Percentiles rank a stretch among this genome's conserved stretches.
phyloP scores from a whole-genome alignment of 2,797 vertebrate genomes.

The Centropyge bicolor region DNA sequence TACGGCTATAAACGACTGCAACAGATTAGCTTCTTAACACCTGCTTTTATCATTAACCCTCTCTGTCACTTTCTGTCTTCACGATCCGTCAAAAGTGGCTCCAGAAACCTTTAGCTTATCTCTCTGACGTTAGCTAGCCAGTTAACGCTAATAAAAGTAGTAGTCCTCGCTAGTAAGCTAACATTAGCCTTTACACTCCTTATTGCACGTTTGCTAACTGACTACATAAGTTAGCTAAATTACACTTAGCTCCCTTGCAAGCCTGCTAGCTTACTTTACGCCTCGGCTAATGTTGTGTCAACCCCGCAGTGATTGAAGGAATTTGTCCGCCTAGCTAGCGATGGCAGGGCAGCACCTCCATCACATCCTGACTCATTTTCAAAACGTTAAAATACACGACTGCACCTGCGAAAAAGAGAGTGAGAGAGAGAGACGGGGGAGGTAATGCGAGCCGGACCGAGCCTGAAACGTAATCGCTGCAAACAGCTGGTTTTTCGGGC shows the following conservation, averaged over 20 bases:
- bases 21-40: constrained; percentile 48
- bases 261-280: constrained; percentile 62
- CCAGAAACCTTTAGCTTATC: no score
- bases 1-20: constrained; percentile 25
- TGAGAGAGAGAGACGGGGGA: background rate
- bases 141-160: background rate
- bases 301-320: constrained; percentile 77
- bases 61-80: constrained; percentile 28
- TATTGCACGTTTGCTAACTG: constrained; percentile 32
- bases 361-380: constrained; percentile 61
- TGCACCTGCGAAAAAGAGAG: background rate
- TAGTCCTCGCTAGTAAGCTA: constrained; percentile 18
- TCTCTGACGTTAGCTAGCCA: constrained; percentile 35
- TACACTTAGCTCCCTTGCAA: constrained; percentile 51
- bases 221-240: constrained; percentile 54
- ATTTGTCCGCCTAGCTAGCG: constrained; percentile 73
- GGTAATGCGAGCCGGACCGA: constrained; percentile 30
- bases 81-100: constrained; percentile 46
- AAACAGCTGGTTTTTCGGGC: constrained; percentile 62
- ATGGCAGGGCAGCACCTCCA: constrained; percentile 62
- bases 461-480: constrained; percentile 44
- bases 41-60: constrained; percentile 48
- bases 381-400: constrained; percentile 14
- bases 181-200: constrained; percentile 6
- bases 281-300: constrained; percentile 61